Base-by-base conservation (phyloP, 2,113 vertebrate genomes). In the Indri indri region DNA sequence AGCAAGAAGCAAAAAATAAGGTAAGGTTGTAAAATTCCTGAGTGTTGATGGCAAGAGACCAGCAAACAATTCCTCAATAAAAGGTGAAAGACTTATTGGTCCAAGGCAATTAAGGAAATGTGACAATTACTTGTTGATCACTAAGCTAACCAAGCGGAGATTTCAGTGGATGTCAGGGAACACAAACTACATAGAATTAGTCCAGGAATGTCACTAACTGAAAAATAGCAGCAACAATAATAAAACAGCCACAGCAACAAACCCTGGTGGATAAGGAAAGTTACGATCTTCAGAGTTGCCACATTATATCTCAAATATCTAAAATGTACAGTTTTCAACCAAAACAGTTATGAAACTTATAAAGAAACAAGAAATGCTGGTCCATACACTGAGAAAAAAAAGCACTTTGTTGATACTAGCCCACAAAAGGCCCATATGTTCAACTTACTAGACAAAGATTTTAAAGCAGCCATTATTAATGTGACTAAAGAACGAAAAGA, bases 181-280 rank as follows among this genome's bases (percentile, higher is more conserved):
- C 18, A 12, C 2, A 74, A 20, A 34, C 30, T 30, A 12, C 20
- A 57, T 8, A 71, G 20, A 70, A 17, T 32, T 59, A 90, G 30
- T 42, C n/a, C 32, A 90, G 27, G 70, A 87, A 81, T 82, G 14
- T 59, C 23, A 65, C 6, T 32, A 70, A 71, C 10, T 42, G 47
- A 81, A 57, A 57, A 73, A 34, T 4, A 42, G 30, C 57, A 91
- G 12, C 14, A 81, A 12, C 23, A 81, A n/a, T 10, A 90, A 54
- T 23, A 37, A 37, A 87, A 42, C 11, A 87, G 2, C 1, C 16
- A 68, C 47, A 52, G 14, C 25, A 37, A 25, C 8, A 68, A 63
- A 40, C 23, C 3, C 5, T 23, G 8, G 45, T 42, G 12, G 2
- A 6, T 0, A 2, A 6, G n/a, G 6, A 2, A 12, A 7, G 4